A percentile compares a stretch with the other conserved stretches of the same genome.
Conservation (phyloP, 1,140 invertebrate genomes). For the Aphelinus atriplicis region DNA sequence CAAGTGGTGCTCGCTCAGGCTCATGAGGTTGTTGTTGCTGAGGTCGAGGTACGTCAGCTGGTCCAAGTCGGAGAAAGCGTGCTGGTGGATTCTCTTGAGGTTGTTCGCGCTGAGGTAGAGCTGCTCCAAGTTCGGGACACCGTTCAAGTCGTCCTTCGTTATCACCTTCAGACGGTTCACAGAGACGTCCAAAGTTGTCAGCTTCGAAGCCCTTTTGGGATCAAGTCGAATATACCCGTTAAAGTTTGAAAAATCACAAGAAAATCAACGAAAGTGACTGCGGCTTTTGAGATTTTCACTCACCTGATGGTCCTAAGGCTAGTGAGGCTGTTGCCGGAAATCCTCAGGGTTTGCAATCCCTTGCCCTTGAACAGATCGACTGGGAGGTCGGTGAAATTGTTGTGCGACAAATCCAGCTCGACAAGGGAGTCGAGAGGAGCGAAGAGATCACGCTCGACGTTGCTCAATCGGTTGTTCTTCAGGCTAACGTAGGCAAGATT, state of each 20-base stretch:
- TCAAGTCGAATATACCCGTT: too few species aligned
- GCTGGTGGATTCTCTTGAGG: slow-evolving; percentile 73
- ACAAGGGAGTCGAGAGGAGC: slow-evolving; percentile 69
- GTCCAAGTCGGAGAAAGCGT: slow-evolving; percentile 72
- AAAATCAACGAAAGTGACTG: too few species aligned
- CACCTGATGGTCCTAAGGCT: slow-evolving; percentile 27
- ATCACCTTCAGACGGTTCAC: slow-evolving; percentile 72
- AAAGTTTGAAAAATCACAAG: too few species aligned
- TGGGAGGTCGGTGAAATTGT: slow-evolving; percentile 69
- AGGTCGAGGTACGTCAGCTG: slow-evolving; percentile 74
- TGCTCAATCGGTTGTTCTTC: slow-evolving; percentile 71
- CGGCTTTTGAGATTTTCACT: not conserved
- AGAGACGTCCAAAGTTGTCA: slow-evolving; percentile 72
- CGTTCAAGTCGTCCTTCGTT: slow-evolving; percentile 72
- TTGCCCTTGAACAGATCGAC: slow-evolving; percentile 70
- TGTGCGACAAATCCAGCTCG: slow-evolving; percentile 76
- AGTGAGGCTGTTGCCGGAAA: slow-evolving; percentile 48
- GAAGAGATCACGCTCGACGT: slow-evolving; percentile 71
- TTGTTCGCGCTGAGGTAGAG: slow-evolving; percentile 72
- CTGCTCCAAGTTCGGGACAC: slow-evolving; percentile 71
- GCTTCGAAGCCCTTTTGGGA: slow-evolving; percentile 64
- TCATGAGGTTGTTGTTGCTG: slow-evolving; percentile 72
- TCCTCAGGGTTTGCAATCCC: slow-evolving; percentile 69
- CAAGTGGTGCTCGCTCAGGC: slow-evolving; percentile 72
- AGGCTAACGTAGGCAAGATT: slow-evolving; percentile 74